Percentiles rank a stretch among this genome's conserved stretches.
These are phyloP conservation scores for Crotophaga sulcirostris DNA, from an alignment of 2,113 vertebrate genomes.

Conservation along the genomic window DNA sequence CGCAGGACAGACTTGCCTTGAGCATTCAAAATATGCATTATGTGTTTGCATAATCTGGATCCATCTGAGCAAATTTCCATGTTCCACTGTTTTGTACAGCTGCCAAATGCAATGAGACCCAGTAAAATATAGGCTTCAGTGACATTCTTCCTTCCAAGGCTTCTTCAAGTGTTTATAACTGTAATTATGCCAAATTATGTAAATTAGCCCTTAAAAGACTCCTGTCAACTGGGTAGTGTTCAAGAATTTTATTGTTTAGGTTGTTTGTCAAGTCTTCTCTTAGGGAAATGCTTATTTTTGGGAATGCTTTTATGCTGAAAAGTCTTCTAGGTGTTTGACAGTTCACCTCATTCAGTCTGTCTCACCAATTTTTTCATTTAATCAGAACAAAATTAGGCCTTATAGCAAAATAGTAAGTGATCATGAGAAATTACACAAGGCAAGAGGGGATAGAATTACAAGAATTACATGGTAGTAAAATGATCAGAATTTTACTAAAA, in stretches of 20 bases:
- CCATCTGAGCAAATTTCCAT: neutral
- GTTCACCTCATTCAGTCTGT: neutral
- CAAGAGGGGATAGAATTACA: neutral
- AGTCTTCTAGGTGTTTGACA: neutral
- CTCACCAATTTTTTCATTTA: neutral
- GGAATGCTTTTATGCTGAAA: neutral
- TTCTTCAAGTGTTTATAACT: slow-evolving; percentile 25
- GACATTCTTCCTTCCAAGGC: slow-evolving; percentile 6
- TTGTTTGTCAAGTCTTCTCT: neutral
- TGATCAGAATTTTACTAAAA: neutral
- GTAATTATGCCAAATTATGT: slow-evolving; percentile 45
- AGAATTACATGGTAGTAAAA: neutral
- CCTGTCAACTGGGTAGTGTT: neutral
- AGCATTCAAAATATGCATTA: neutral
- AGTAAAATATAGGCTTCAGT: neutral
- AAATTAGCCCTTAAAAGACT: slow-evolving; percentile 26
- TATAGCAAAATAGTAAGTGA: neutral
- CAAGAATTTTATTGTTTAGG: neutral
- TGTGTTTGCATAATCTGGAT: neutral
- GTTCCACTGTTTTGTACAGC: neutral
- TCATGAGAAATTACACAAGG: neutral
- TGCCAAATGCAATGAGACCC: neutral
- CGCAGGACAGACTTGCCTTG: neutral
- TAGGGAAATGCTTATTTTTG: neutral
- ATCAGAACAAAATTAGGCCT: neutral